phyloP scores from a whole-genome alignment of 2,113 vertebrate species.

The Engraulis encrasicolus region DNA sequence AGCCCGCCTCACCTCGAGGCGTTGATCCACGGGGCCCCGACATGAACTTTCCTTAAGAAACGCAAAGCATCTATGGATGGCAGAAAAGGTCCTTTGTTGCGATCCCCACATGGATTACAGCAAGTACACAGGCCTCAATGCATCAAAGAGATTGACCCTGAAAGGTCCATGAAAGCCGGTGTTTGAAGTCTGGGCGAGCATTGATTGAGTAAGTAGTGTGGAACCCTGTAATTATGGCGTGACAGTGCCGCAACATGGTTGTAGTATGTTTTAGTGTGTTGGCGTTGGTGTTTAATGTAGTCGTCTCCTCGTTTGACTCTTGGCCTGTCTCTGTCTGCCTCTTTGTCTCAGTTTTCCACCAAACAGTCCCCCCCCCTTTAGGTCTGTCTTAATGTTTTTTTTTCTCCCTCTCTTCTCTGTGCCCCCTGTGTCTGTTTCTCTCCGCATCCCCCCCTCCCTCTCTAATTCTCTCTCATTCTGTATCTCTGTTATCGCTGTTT shows the following conservation, averaged over 20 bases:
- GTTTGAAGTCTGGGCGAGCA: background rate
- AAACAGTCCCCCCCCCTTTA: too few relatives aligned
- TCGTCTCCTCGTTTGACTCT: background rate
- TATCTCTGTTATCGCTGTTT: background rate
- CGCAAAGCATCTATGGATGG: background rate
- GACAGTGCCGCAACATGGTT: background rate
- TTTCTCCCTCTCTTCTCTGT: too few relatives aligned
- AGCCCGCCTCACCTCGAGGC: background rate
- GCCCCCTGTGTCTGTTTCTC: too few relatives aligned
- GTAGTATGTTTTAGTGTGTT: background rate
- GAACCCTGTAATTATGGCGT: background rate
- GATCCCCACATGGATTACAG: background rate
- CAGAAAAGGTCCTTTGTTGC: background rate
- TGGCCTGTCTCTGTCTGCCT: conserved; percentile 50
- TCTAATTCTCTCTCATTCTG: conserved; percentile 35
- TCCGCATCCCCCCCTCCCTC: conserved; percentile 54
- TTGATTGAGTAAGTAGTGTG: background rate
- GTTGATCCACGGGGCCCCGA: too few relatives aligned
- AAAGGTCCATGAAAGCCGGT: background rate
- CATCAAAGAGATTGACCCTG: background rate
- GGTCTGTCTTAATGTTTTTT: too few relatives aligned
- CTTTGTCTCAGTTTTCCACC: too few relatives aligned
- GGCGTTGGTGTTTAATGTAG: background rate
- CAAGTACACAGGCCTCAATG: background rate
- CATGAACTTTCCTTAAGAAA: conserved; percentile 1